These are phyloP conservation scores for Cladorhizidae sp. DNA, from an alignment of 37 sponge, comb jelly and placozoan species.

Conservation along the genomic window DNA sequence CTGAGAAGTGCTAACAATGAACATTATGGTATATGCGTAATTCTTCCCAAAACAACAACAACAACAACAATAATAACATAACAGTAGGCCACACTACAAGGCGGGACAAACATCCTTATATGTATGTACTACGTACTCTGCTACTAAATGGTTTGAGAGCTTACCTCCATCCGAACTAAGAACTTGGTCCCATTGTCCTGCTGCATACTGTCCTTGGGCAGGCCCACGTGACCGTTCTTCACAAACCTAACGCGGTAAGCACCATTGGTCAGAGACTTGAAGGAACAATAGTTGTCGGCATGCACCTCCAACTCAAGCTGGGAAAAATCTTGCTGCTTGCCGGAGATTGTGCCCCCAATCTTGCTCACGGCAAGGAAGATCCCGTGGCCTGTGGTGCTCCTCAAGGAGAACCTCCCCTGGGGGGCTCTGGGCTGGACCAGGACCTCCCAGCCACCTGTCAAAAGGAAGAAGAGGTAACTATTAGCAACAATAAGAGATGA, in stretches of 20 bases:
- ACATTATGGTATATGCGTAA: no score
- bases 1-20: no score
- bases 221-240: slow-evolving; percentile 17
- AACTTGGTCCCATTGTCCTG: slow-evolving; percentile 43
- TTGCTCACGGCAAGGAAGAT: slow-evolving; percentile 23
- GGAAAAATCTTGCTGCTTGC: slow-evolving; percentile 23
- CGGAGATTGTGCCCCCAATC: background rate
- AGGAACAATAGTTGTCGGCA: slow-evolving; percentile 67
- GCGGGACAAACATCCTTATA: no score
- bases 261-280: slow-evolving; percentile 41
- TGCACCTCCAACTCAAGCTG: slow-evolving; percentile 29
- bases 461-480: background rate
- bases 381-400: slow-evolving; percentile 27
- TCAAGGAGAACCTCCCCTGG: slow-evolving; percentile 29
- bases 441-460: slow-evolving; percentile 34
- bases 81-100: no score
- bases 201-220: slow-evolving; percentile 1
- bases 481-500: no score
- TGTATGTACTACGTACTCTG: no score
- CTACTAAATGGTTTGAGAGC: no score
- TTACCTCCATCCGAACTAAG: slow-evolving; percentile 63
- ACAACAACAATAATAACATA: no score
- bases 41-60: no score
- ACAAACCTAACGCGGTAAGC: slow-evolving; percentile 29
- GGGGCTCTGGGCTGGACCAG: slow-evolving; percentile 14